Conservation (phyloP, 2,113 vertebrate species). For the Lagopus leucura region DNA sequence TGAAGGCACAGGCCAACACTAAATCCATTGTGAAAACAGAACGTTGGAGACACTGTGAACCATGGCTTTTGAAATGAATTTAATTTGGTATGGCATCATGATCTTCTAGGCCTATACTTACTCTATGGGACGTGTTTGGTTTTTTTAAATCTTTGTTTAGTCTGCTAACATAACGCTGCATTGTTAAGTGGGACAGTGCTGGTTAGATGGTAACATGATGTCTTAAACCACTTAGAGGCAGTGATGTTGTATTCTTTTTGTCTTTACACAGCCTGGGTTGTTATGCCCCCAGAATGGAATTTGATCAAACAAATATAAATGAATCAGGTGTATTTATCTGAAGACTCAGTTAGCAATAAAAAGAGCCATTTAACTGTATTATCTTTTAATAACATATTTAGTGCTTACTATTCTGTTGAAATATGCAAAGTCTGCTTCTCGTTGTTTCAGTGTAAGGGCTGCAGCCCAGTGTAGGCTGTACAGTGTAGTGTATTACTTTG, state of each 20-base stretch:
- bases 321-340: neutral
- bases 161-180: neutral
- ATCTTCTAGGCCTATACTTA: neutral
- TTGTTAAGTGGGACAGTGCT: neutral
- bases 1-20: neutral
- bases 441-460: neutral
- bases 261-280: neutral
- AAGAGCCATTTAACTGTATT: neutral
- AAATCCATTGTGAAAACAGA: neutral
- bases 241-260: neutral
- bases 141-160: neutral
- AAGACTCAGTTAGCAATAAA: constrained; percentile 20
- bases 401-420: constrained; percentile 15
- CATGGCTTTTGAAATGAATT: neutral
- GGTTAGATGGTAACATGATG: neutral
- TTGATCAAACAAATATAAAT: neutral
- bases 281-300: neutral
- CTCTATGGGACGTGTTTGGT: neutral
- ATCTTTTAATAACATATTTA: constrained; percentile 38
- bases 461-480: neutral
- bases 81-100: neutral
- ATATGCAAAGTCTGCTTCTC: neutral
- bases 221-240: neutral
- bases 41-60: neutral
- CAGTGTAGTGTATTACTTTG: neutral